These are phyloP conservation scores for Paguma larvata DNA, from an alignment of 2,797 vertebrate genomes.

Conservation along the genomic window DNA sequence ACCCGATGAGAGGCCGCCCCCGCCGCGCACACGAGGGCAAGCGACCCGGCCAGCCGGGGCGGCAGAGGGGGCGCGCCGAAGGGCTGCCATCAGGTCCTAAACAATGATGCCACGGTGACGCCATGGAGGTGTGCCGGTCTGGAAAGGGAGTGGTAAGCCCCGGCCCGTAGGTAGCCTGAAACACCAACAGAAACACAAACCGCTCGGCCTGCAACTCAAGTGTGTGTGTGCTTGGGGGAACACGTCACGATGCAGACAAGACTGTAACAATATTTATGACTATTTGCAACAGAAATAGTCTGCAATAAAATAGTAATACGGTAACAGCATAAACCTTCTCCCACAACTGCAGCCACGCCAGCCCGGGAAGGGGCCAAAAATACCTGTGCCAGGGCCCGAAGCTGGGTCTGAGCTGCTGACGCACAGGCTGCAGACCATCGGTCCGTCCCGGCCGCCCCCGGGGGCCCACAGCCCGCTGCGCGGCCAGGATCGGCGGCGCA, in stretches of 20 bases:
- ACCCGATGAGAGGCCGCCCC: fast-evolving
- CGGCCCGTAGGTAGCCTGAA: fast-evolving
- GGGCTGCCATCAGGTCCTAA: background rate
- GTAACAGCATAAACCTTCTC: constrained; percentile 8
- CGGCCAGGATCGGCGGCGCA: background rate
- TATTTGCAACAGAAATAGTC: constrained; percentile 64
- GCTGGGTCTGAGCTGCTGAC: background rate
- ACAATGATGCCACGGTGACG: fast-evolving
- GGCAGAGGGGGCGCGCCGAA: fast-evolving
- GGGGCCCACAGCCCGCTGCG: background rate
- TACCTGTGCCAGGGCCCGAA: background rate
- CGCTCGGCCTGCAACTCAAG: background rate
- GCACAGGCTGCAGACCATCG: fast-evolving
- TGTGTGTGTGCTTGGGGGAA: background rate
- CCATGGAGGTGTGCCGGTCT: fast-evolving
- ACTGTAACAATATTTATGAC: constrained; percentile 51
- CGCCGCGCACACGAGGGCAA: background rate
- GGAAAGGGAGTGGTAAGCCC: background rate
- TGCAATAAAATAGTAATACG: constrained; percentile 32
- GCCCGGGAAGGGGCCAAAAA: background rate
- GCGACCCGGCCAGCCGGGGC: fast-evolving
- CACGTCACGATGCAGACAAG: background rate
- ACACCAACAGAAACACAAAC: background rate
- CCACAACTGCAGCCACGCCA: background rate
- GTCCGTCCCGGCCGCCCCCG: background rate